A percentile compares a stretch with the other conserved stretches of the same genome.
phyloP scores from a whole-genome alignment of 2,888 invertebrate species.

The Teleogryllus oceanicus region DNA sequence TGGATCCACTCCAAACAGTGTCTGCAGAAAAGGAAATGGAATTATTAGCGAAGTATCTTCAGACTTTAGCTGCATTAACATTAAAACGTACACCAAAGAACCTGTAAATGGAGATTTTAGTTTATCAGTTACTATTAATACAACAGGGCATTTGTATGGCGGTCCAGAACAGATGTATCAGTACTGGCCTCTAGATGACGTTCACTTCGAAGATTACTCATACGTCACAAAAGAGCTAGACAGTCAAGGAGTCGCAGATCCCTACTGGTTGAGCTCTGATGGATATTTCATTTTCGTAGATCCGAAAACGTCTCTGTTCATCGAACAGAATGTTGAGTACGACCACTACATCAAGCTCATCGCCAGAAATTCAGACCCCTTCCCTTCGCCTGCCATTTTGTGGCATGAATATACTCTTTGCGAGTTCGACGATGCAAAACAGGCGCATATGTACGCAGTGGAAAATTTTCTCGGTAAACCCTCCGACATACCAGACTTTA shows the following conservation, averaged over 20 bases:
- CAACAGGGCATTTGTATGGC: slow-evolving; percentile 48
- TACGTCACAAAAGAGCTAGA: slow-evolving; percentile 57
- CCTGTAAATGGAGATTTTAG: no score
- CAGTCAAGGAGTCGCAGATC: slow-evolving; percentile 58
- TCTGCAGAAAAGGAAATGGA: no score
- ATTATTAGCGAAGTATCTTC: no score
- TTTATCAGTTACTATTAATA: no score
- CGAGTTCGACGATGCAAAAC: slow-evolving; percentile 27
- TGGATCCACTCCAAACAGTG: no score
- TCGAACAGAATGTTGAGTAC: slow-evolving; percentile 60
- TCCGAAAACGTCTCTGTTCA: slow-evolving; percentile 63
- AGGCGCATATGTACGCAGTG: slow-evolving; percentile 33
- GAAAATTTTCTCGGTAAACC: slow-evolving; percentile 61
- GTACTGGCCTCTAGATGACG: slow-evolving; percentile 62
- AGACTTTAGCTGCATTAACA: no score
- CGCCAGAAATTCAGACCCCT: slow-evolving; percentile 46
- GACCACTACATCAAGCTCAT: slow-evolving; percentile 45
- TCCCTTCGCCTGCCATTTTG: slow-evolving; percentile 27
- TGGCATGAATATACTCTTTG: slow-evolving; percentile 26
- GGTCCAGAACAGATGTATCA: slow-evolving; percentile 61
- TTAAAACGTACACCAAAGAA: no score
- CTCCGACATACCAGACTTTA: slow-evolving; percentile 58
- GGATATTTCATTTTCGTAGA: slow-evolving; percentile 65
- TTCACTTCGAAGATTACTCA: slow-evolving; percentile 54
- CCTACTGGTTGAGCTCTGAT: slow-evolving; percentile 69